A percentile compares a stretch with the other conserved stretches of the same genome.
Evolutionary conservation across 2,113 vertebrate species (phyloP).

Genomic region (Coryphaenoides rupestris): DNA sequence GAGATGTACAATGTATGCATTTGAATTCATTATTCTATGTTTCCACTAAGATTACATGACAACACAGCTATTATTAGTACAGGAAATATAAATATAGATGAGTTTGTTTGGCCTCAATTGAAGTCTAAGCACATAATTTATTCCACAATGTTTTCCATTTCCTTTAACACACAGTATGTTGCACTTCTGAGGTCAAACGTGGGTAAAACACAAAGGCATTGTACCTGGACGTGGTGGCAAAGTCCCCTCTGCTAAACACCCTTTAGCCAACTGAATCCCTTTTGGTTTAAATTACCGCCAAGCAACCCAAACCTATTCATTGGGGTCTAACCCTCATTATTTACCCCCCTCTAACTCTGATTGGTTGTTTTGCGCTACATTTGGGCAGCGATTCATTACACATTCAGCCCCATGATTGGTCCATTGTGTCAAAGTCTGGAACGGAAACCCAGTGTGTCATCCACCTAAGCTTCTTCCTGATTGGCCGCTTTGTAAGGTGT

Average conservation of each 20-base stretch:
- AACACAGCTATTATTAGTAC: too few relatives aligned
- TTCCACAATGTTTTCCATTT: too few relatives aligned
- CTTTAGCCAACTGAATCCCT: too few relatives aligned
- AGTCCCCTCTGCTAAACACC: too few relatives aligned
- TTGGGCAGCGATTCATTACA: conserved; percentile 6
- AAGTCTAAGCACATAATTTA: too few relatives aligned
- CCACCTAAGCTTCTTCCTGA: conserved; percentile 28
- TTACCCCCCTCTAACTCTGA: conserved; percentile 13
- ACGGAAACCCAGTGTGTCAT: conserved; percentile 28
- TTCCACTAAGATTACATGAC: too few relatives aligned
- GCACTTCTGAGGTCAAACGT: too few relatives aligned
- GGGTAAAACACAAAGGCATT: too few relatives aligned
- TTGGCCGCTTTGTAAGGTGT: conserved; percentile 44
- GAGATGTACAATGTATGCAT: conserved; percentile 17
- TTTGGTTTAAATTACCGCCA: conserved; percentile 10
- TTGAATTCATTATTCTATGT: too few relatives aligned
- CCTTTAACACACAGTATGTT: too few relatives aligned
- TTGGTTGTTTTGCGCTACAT: conserved; percentile 31
- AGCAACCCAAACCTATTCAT: conserved; percentile 30
- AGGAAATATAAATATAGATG: too few relatives aligned
- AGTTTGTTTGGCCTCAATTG: neutral
- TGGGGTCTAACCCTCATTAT: conserved; percentile 29
- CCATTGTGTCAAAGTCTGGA: conserved; percentile 38
- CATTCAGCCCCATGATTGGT: conserved; percentile 38
- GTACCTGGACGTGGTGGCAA: too few relatives aligned